Conservation (phyloP, 2,113 vertebrate genomes). For the Psettodes erumei region DNA sequence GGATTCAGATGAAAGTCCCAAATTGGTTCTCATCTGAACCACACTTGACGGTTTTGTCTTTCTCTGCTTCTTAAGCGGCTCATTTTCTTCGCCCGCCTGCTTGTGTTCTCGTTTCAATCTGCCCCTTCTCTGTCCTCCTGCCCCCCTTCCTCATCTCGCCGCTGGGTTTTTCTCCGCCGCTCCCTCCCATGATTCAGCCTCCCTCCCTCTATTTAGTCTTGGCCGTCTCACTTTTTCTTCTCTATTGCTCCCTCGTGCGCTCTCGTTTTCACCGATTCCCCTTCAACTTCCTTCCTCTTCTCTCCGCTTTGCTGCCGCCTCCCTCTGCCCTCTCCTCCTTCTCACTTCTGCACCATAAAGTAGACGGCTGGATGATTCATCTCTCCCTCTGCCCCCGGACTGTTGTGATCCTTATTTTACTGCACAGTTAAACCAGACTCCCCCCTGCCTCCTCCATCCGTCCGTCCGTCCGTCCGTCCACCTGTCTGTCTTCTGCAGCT, state of each 20-base stretch:
- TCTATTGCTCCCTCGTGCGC: conserved; percentile 10
- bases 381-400: conserved; percentile 52
- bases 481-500: conserved; percentile 56
- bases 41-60: neutral
- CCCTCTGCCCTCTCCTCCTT: conserved; percentile 39
- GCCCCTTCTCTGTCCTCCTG: neutral
- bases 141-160: neutral
- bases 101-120: neutral
- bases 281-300: conserved; percentile 21
- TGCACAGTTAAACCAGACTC: conserved; percentile 51
- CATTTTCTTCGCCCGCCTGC: neutral
- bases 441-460: conserved; percentile 14
- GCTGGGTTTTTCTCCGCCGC: neutral
- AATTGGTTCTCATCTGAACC: neutral
- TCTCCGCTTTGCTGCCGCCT: conserved; percentile 34
- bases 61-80: neutral
- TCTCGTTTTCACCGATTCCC: conserved; percentile 41
- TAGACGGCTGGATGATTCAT: conserved; percentile 66
- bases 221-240: conserved; percentile 13
- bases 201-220: conserved; percentile 24
- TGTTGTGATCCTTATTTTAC: conserved; percentile 68
- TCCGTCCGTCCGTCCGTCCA: too few species aligned
- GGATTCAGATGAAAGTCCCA: conserved; percentile 3
- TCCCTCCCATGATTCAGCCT: conserved; percentile 20
- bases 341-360: conserved; percentile 58